Evolutionary conservation across 2,113 vertebrate genomes (phyloP), one percentile per base, ranked within the genome.

Genomic region (Perca fluviatilis): DNA sequence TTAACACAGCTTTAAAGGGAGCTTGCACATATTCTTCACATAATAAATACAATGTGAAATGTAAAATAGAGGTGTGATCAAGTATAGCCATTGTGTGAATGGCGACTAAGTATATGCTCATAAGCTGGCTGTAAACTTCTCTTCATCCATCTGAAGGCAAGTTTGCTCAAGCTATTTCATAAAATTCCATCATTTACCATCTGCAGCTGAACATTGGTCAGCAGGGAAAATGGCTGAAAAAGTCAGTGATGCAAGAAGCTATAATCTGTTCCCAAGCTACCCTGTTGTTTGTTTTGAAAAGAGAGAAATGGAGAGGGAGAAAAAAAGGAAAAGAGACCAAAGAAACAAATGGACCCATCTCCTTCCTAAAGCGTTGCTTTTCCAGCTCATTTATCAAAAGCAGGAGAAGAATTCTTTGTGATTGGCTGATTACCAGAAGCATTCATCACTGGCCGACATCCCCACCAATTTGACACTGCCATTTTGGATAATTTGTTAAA

Each of bases 401-500:
- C 86, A 89, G 92, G 91, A 88, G 94, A 95, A 92, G 94, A 95
- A 96, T 97, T 96, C 92, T 92, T 93, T 97, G 95, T 97, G 97
- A 97, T 97, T 96, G 96, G 96, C 95, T 97, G 97, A 97, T 97
- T 96, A 96, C 95, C 94, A 91, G 88, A 90, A 95, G 91, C 94
- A 95, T 97, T 97, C 95, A 96, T 97, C 97, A 97, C 95, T 91
- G 93, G 92, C 95, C 93, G 93, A 89, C 81, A 85, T 96, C 95
- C 95, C 91, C 96, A 95, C 93, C 95, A 93, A 97, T 97, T 95
- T 96, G 96, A 97, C 97, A 97, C 94, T 92, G 94, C 93, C 96
- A 96, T 97, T 97, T 96, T 95, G 95, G 94, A 95, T 96, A 95
- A 99, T 99, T 98, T 97, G 96, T 97, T 98, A 96, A 96, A 96